Evolutionary conservation across 2,797 vertebrate genomes (phyloP), one percentile per base, ranked within the genome.

Genomic region (Pangasius krempfi): DNA sequence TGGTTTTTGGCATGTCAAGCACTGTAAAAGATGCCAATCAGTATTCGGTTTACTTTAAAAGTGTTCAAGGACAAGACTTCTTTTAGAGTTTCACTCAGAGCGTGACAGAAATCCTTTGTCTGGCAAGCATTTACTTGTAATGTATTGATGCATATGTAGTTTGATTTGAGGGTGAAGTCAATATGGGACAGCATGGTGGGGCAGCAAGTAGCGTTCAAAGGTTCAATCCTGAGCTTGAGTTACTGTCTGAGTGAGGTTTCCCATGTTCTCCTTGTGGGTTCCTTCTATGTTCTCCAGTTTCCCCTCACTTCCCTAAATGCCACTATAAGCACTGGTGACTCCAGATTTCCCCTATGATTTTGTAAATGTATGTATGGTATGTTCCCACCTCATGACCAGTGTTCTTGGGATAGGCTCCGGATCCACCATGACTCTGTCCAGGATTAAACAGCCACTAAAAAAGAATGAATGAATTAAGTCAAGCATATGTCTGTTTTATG

Each of bases 21-120:
- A 1, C 50, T 72, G n/a, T 85, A 37, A 87, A 87, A 84, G 82
- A 89, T 52, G 73, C 85, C 81, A 78, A 52, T 85, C 64, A 25
- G 66, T 72, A 80, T 87, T 80, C 44, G 64, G 52, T 58, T 89
- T 83, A 47, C n/a, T 85, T 85, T 80, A 66, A 89, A 78, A 30
- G 68, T 44, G 82, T 58, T 56, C 52, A 72, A 85, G 82, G 64
- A 64, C 54, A 68, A 58, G 22, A 22, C 47, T 86, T 64, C 30
- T 54, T 56, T 89, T 47, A 56, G 62, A 68, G 86, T 40, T 81
- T 47, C 18, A 10, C 25, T 33, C 10, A 54, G 30, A 85, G 30
- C 25, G 44, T 25, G 62, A 68, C 30, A 56, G 50, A 54, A 85
- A 85, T 54, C 50, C 83, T 64, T 47, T 83, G 25, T 50, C 58